Conservation (phyloP, 2,797 vertebrate genomes). For the Steatocranus sp. region DNA sequence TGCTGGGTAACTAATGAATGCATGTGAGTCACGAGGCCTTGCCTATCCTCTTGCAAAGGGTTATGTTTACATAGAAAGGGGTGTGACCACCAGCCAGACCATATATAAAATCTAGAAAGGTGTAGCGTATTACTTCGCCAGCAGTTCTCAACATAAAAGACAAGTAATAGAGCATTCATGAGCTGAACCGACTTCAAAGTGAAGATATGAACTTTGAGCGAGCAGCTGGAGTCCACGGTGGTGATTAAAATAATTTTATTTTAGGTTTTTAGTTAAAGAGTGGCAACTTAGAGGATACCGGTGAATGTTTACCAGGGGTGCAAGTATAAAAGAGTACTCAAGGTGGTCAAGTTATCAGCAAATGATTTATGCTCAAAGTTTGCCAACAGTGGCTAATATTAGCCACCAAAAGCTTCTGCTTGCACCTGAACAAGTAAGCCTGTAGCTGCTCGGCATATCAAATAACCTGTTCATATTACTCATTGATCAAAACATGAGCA, state of each 20-base stretch:
- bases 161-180: background rate
- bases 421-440: background rate
- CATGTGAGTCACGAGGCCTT: conserved; percentile 36
- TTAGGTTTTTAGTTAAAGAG: background rate
- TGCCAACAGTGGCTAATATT: background rate
- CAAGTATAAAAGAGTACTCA: background rate
- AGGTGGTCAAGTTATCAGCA: background rate
- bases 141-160: background rate
- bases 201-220: background rate
- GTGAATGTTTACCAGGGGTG: background rate
- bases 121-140: background rate
- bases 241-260: background rate
- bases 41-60: conserved; percentile 14
- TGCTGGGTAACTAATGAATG: conserved; percentile 25
- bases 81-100: background rate
- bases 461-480: background rate
- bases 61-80: conserved; percentile 21
- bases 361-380: background rate
- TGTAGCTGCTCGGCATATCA: background rate
- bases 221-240: background rate
- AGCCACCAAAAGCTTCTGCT: background rate
- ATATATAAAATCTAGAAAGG: background rate
- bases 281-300: background rate
- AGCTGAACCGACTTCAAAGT: background rate
- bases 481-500: background rate